Evolutionary conservation across 2,113 vertebrate genomes (phyloP).

Genomic region (Pyrgilauda ruficollis): DNA sequence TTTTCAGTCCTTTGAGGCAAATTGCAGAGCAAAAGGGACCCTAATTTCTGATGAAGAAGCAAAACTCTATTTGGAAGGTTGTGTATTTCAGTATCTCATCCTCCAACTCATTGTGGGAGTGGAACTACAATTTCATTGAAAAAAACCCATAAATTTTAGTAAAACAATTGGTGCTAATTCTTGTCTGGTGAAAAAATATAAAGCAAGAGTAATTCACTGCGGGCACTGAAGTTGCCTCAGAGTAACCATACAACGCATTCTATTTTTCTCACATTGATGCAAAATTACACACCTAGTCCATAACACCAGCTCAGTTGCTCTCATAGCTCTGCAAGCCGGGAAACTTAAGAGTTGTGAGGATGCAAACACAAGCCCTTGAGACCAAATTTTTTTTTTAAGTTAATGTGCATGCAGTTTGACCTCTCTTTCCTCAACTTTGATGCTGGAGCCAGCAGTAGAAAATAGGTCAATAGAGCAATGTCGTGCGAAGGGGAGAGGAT

Average conservation of each 20-base stretch:
- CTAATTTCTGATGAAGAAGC: not conserved
- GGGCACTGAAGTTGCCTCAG: not conserved
- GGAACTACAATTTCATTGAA: not conserved
- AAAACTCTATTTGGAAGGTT: not conserved
- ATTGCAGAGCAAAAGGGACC: not conserved
- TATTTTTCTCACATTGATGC: not conserved
- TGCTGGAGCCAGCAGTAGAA: not conserved
- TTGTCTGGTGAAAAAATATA: not conserved
- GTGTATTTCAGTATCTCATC: not conserved
- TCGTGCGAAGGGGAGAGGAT: not conserved
- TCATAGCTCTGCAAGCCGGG: not conserved
- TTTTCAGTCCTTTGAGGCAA: not conserved
- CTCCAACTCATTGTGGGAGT: not conserved
- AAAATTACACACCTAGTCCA: not conserved
- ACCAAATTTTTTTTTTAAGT: not conserved
- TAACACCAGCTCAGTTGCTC: not conserved
- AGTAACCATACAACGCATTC: not conserved
- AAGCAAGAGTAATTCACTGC: not conserved
- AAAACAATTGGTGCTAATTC: not conserved
- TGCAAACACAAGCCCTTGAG: not conserved
- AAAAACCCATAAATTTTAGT: not conserved
- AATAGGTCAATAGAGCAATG: slow-evolving; percentile 34
- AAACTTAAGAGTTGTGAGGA: not conserved
- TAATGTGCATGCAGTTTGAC: not conserved
- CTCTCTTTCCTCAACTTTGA: not conserved